Evolutionary conservation across 2,888 invertebrate genomes (phyloP), one percentile per base, ranked within the genome.

Genomic region (Pollenia griseotomentosa): DNA sequence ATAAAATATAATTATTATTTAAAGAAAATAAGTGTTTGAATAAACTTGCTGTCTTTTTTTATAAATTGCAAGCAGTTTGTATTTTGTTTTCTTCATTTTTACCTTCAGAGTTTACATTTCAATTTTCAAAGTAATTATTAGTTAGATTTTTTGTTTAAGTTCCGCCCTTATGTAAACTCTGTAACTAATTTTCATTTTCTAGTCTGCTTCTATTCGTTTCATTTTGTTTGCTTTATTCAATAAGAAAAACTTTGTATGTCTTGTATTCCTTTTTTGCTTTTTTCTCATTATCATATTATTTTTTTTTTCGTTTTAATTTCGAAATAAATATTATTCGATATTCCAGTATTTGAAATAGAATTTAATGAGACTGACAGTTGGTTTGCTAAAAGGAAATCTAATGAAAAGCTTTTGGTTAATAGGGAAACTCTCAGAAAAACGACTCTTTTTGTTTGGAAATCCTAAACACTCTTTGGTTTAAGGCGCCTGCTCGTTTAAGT

Each of bases 101-200:
- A 33, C 33, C 33, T 33, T 33, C 6, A 33, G 10, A 23, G 12
- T 33, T 57, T 19, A 57, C 19, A 19, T 57, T 61, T 23, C 33
- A 23, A 61, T 33, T 61, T 42, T 16, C 2, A 44, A 42, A 63
- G 63, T 80, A 61, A 23, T 71, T 46, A 55, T 63, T 63, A 55
- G 63, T 71, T 63, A 44, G 33, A 33, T 44, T 23, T 80, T 65
- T 16, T 57, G 23, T 61, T 82, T 40, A 53, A 74, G 74, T 86
- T 79, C 81, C 80, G 84, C 84, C 81, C 87, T 87, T 87, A 84
- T 82, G 66, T 87, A 87, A 87, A 84, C 63, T 77, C 61, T 63
- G 51, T 16, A 68, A 84, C 68, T 71, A 53, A 59, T 73, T 82
- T 86, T 77, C 61, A 48, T 71, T 83, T 83, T 79, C 70, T 79